Conservation (phyloP, 2,797 vertebrate genomes). For the Halcyon smyrnensis region DNA sequence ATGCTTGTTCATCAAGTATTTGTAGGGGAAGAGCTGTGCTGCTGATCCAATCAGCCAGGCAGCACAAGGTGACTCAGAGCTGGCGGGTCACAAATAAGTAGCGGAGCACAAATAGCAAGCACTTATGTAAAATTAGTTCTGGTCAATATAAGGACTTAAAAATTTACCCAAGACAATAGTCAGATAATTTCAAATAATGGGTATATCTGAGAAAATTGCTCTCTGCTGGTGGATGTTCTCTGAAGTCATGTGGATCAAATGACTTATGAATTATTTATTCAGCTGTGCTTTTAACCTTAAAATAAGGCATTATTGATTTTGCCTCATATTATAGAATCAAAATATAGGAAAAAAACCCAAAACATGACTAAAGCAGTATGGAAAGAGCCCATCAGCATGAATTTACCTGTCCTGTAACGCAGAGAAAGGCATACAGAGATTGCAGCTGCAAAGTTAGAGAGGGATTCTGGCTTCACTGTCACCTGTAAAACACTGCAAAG, state of each 20-base stretch:
- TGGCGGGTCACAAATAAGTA: not conserved
- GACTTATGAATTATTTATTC: constrained; percentile 23
- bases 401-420: not conserved
- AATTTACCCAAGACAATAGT: constrained; percentile 3
- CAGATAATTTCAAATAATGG: constrained; percentile 12
- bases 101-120: not conserved
- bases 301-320: constrained; percentile 5
- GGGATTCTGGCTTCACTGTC: not conserved
- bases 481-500: not conserved
- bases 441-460: not conserved
- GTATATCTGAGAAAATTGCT: not conserved
- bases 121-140: constrained; percentile 5
- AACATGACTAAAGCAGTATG: not conserved
- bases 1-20: not conserved
- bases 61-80: not conserved
- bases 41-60: not conserved
- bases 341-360: not conserved
- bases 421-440: not conserved
- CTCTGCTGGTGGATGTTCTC: not conserved
- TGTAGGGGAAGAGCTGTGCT: not conserved
- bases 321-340: not conserved
- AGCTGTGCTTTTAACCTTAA: not conserved
- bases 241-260: not conserved
- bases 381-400: not conserved
- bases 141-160: not conserved